Conservation (phyloP, 2,797 vertebrate species). For the Tachyglossus aculeatus region DNA sequence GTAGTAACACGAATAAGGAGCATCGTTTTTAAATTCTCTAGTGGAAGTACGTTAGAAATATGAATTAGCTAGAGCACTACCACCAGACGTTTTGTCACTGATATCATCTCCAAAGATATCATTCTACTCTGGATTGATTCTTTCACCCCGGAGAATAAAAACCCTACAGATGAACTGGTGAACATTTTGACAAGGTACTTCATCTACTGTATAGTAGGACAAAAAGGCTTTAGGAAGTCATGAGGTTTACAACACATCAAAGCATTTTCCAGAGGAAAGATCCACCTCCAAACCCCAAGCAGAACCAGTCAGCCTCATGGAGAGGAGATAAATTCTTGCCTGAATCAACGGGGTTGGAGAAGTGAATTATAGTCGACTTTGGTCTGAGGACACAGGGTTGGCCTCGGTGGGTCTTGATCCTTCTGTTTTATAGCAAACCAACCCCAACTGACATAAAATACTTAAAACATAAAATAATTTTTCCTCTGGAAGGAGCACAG, state of each 20-base stretch:
- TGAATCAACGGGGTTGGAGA: conserved; percentile 25
- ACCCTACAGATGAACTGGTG: background rate
- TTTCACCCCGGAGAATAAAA: background rate
- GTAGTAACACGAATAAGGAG: no score
- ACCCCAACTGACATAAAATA: background rate
- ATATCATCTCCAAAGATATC: accelerated
- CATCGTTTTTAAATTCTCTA: no score
- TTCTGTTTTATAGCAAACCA: background rate
- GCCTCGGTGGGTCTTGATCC: background rate
- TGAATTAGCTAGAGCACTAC: no score
- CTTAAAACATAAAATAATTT: no score
- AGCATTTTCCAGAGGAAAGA: conserved; percentile 22
- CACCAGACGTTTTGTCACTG: no score
- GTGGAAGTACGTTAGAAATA: no score
- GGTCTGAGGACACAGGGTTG: background rate
- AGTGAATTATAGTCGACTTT: background rate
- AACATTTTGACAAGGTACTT: background rate
- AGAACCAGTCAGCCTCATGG: conserved; percentile 29
- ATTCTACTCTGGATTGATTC: background rate
- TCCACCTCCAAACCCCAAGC: conserved; percentile 52
- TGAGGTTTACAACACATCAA: conserved; percentile 19
- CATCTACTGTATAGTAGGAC: background rate
- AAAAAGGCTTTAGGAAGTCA: conserved; percentile 33
- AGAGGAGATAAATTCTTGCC: conserved; percentile 27
- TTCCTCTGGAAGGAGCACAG: no score